Evolutionary conservation across 1,140 invertebrate species (phyloP).

Genomic region (Leptestheria dahalacensis): DNA sequence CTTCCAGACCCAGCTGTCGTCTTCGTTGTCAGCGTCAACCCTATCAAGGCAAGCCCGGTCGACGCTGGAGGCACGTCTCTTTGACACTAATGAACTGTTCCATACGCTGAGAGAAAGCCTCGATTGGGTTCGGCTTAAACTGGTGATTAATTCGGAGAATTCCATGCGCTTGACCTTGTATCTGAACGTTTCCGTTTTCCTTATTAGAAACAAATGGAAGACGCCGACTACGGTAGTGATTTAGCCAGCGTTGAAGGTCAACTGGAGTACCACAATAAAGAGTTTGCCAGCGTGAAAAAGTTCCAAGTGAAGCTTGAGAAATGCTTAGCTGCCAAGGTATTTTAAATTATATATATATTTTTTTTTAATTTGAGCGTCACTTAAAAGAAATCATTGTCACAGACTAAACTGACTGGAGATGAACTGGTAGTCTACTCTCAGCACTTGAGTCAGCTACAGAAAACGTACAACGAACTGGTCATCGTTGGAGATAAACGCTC

Average conservation of each 20-base stretch:
- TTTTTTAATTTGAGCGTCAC: constrained; percentile 12
- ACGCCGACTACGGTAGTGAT: constrained; percentile 84
- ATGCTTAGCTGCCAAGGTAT: constrained; percentile 43
- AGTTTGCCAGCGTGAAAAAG: constrained; percentile 84
- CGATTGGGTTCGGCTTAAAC: constrained; percentile 81
- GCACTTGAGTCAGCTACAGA: constrained; percentile 73
- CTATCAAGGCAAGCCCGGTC: constrained; percentile 55
- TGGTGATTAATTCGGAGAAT: too few relatives aligned
- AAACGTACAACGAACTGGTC: constrained; percentile 73
- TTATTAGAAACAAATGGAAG: constrained; percentile 69
- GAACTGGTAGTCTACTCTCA: constrained; percentile 78
- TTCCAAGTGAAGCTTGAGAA: constrained; percentile 76
- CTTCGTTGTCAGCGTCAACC: constrained; percentile 64
- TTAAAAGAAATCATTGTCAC: constrained; percentile 20
- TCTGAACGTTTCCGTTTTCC: too few relatives aligned
- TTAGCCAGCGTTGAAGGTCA: constrained; percentile 75
- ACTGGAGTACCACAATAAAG: constrained; percentile 72
- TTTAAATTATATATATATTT: neutral
- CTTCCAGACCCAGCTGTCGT: constrained; percentile 70
- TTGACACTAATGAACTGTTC: constrained; percentile 85
- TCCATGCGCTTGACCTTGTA: too few relatives aligned
- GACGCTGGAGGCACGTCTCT: constrained; percentile 68
- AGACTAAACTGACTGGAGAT: constrained; percentile 71
- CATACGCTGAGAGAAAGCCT: constrained; percentile 75
- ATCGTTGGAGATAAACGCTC: constrained; percentile 71